Percentiles rank a stretch among this genome's conserved stretches.
phyloP scores from a whole-genome alignment of 2,888 invertebrate species.

The Amphipyra berbera region DNA sequence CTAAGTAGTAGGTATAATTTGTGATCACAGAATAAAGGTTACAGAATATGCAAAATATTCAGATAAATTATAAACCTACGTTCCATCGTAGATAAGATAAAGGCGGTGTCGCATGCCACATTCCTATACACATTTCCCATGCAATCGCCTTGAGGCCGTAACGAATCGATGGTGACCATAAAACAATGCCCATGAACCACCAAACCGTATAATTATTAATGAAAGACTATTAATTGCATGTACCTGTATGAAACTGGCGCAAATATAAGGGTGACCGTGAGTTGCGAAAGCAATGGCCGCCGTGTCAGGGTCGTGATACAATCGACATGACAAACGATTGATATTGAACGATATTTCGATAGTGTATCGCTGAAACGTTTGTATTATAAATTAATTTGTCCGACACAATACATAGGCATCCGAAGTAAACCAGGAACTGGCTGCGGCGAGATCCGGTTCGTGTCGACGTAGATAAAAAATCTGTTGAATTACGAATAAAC shows the following conservation, averaged over 20 bases:
- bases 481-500: too few relatives aligned
- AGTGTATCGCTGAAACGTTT: constrained; percentile 35
- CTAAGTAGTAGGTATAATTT: too few relatives aligned
- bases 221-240: constrained; percentile 57
- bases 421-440: constrained; percentile 24
- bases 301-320: constrained; percentile 78
- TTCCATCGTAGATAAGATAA: constrained; percentile 22
- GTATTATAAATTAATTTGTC: constrained; percentile 33
- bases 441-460: constrained; percentile 23
- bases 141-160: constrained; percentile 25
- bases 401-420: constrained; percentile 15
- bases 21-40: constrained; percentile 3
- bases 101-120: constrained; percentile 28
- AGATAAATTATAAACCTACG: constrained; percentile 11
- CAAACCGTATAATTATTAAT: constrained; percentile 57
- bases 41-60: constrained; percentile 11
- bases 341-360: constrained; percentile 57
- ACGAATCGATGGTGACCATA: constrained; percentile 48
- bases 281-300: constrained; percentile 75
- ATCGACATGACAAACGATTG: constrained; percentile 61
- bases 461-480: not conserved
- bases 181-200: constrained; percentile 49
- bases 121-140: constrained; percentile 40
- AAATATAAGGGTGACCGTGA: constrained; percentile 75
- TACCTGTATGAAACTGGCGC: constrained; percentile 62